These are phyloP conservation scores for Psylliodes chrysocephalus DNA, from an alignment of 2,888 invertebrate genomes.

Conservation along the genomic window DNA sequence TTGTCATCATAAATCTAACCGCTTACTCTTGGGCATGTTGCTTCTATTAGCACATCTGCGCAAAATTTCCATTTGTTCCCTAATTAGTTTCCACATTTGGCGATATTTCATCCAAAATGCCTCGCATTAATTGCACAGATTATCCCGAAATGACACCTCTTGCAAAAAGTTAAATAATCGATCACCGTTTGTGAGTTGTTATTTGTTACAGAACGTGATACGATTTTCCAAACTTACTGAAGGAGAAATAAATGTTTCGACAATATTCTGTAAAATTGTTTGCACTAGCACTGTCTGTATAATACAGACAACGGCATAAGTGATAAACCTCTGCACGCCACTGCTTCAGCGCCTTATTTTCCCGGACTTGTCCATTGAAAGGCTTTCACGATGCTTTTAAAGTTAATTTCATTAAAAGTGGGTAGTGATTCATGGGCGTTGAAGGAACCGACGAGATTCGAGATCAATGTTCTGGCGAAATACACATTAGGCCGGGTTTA, in stretches of 20 bases:
- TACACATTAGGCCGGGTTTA: conserved; percentile 49
- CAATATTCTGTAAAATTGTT: too few relatives aligned
- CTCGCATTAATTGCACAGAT: conserved; percentile 18
- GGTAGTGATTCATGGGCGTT: conserved; percentile 59
- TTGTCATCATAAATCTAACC: conserved; percentile 8
- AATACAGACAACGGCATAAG: too few relatives aligned
- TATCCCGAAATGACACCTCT: conserved; percentile 19
- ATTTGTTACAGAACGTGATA: conserved; percentile 4
- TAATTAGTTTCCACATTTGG: conserved; percentile 18
- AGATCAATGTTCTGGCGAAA: conserved; percentile 51
- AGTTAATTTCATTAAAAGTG: conserved; percentile 59
- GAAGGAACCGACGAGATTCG: conserved; percentile 44
- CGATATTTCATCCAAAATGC: conserved; percentile 17
- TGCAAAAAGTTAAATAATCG: conserved; percentile 18
- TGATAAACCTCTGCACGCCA: conserved; percentile 16
- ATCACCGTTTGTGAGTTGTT: conserved; percentile 4
- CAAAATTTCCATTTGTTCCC: conserved; percentile 20
- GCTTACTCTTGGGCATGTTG: conserved; percentile 10
- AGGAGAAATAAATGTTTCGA: too few relatives aligned
- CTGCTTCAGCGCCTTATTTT: conserved; percentile 48
- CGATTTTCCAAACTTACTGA: conserved; percentile 1
- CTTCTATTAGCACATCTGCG: conserved; percentile 18
- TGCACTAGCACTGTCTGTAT: too few relatives aligned
- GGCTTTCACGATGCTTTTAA: conserved; percentile 57
- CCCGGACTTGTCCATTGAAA: conserved; percentile 54